Evolutionary conservation across 2,797 vertebrate genomes (phyloP), one percentile per base, ranked within the genome.

Genomic region (Anisognathus igniventris): DNA sequence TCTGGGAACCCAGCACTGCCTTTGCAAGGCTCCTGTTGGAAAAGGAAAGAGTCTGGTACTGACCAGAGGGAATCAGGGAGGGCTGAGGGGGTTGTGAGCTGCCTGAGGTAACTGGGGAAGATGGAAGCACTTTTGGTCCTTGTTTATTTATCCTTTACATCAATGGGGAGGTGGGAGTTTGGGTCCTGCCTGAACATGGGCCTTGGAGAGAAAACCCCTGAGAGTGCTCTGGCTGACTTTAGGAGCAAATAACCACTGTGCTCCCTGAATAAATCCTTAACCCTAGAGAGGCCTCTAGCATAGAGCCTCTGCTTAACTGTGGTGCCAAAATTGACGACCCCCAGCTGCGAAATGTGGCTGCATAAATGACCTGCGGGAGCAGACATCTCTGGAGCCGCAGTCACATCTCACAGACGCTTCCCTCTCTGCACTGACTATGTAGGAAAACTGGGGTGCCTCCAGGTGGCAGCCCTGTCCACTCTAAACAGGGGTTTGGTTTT

Each of bases 401-500:
- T 13, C 27, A 0, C 30, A 53, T 77, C 2, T 2, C 24, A 23
- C 16, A 7, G 48, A 23, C 1, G 0, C 12, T 72, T 87, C 19
- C 22, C 42, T 62, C 19, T 48, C 70, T 61, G 21, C 35, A 20
- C 18, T 31, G 58, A 27, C 64, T 33, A 1, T 85, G 91, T 23
- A 92, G 88, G 75, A 87, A 94, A 95, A 88, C 78, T 58, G 94
- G 94, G 92, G 93, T 93, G 93, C 96, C 96, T 96, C 91, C 95
- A 95, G 96, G 90, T 96, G 96, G 96, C 96, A 95, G 95, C 62
- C 91, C 93, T 91, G 93, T 72, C 95, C 93, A 78, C 82, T 95
- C 79, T 51, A 95, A 90, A 33, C 18, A 68, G 33, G 51, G 54
- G 14, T 18, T 91, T 72, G 79, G 1, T 78, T 85, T 82, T 51